A percentile compares a stretch with the other conserved stretches of the same genome.
These are phyloP conservation scores for Imbricaverruca yamaguchii DNA, from an alignment of 2,888 invertebrate genomes.

Conservation along the genomic window DNA sequence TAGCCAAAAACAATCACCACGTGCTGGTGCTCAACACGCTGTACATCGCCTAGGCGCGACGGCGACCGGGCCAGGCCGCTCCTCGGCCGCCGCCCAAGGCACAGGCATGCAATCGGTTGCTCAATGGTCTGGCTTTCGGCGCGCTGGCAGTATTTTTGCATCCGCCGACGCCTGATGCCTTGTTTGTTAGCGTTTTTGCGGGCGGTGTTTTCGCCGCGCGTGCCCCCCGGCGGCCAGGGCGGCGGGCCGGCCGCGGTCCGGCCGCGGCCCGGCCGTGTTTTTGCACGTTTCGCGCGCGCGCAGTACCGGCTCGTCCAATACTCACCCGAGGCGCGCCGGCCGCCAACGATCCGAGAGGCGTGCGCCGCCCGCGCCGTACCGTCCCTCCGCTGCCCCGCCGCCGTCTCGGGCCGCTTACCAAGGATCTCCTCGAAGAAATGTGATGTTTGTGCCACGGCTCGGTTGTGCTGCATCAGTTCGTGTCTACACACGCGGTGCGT, in stretches of 20 bases:
- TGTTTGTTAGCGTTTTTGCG: conserved; percentile 18
- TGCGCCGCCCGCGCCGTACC: neutral
- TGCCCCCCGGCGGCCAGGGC: too few relatives aligned
- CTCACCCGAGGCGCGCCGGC: neutral
- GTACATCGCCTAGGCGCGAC: conserved; percentile 63
- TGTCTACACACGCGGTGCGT: neutral
- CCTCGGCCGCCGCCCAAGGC: neutral
- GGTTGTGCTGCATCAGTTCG: neutral
- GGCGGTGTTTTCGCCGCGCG: neutral
- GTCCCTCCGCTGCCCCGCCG: neutral
- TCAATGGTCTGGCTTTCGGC: conserved; percentile 18
- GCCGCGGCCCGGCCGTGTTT: too few relatives aligned
- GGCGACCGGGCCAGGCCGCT: neutral
- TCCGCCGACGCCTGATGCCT: conserved; percentile 8
- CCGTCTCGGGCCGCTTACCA: neutral
- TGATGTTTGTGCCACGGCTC: conserved; percentile 15
- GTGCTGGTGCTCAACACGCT: conserved; percentile 91
- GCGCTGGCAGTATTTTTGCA: conserved; percentile 15
- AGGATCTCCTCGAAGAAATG: conserved; percentile 19
- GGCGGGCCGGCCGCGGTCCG: too few relatives aligned
- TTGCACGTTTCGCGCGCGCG: too few relatives aligned
- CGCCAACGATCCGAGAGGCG: neutral
- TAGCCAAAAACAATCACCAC: conserved; percentile 98
- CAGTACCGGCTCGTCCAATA: neutral
- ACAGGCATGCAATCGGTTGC: conserved; percentile 12